Base-by-base conservation (phyloP, 2,888 invertebrate species). In the Cyaniris semiargus region DNA sequence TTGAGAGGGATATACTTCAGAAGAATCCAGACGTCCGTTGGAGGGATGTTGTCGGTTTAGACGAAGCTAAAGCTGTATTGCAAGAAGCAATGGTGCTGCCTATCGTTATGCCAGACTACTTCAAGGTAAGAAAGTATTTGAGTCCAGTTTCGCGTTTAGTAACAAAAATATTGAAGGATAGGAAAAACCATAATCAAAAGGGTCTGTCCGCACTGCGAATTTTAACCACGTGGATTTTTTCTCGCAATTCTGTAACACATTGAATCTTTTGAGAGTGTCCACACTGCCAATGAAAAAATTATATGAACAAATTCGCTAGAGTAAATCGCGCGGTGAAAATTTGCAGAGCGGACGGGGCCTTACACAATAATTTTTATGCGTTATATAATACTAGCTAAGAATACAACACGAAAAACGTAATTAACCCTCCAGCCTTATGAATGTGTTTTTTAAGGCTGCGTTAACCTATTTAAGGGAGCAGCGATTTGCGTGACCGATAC, bases 1-100 rank as follows among this genome's bases (percentile, higher is more conserved):
- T 98, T 70, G 98, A 98, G 88, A 95, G 97, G 84, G 98, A 98
- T 85, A 97, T 98, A 80, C 90, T 98, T 70, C 97, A 97, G 88
- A 96, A 95, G 84, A 96, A 97, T 86, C 97, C 97, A 0, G 96
- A 96, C 84, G 96, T 98, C n/a, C 96, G 96, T 79, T 98, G 97
- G 97, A 95, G 94, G 78, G 96, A 96, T 86, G 96, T 97, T 18
- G 95, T 97, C 2, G 97, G 96, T 1, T 90, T 97, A 75, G 95
- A 95, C 78, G 96, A 96, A 83, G 97, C 97, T 0, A 97, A 97
- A 85, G 94, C 96, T 38, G 95, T 98, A 79, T 88, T 96, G 60
- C 97, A 98, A 86, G 98, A 98, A 88, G 98, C 98, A 1, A 97
- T 98, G 82, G 97, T 98, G 0, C 89, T 98, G 80, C 98, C 98